These are phyloP conservation scores for Neotoma lepida DNA, from an alignment of 2,113 vertebrate genomes.

Conservation along the genomic window DNA sequence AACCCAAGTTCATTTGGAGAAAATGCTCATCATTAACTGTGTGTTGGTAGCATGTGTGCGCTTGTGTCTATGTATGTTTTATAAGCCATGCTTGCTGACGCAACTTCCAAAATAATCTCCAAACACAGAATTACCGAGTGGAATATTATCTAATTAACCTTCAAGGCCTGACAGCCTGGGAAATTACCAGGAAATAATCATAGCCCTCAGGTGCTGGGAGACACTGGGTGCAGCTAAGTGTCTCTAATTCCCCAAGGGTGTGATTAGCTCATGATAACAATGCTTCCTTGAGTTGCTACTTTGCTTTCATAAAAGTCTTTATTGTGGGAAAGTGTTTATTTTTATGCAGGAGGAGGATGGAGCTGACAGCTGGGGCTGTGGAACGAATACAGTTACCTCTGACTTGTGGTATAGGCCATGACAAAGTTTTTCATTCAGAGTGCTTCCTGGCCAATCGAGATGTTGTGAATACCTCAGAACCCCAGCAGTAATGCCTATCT, in stretches of 20 bases:
- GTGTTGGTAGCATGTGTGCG: conserved; percentile 71
- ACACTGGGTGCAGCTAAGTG: conserved; percentile 84
- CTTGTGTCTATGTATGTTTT: conserved; percentile 67
- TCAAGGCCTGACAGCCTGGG: conserved; percentile 83
- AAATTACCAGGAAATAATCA: conserved; percentile 86
- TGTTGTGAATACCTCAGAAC: conserved; percentile 51
- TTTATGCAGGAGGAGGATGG: conserved; percentile 84
- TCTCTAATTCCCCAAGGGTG: conserved; percentile 86
- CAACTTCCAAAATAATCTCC: conserved; percentile 85
- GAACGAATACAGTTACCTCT: conserved; percentile 80
- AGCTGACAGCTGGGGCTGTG: conserved; percentile 85
- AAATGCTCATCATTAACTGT: conserved; percentile 85
- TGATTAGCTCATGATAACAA: conserved; percentile 88
- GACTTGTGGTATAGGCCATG: conserved; percentile 63
- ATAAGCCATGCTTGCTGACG: conserved; percentile 81
- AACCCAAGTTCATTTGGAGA: conserved; percentile 79
- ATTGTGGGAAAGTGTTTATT: conserved; percentile 87
- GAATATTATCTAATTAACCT: conserved; percentile 88
- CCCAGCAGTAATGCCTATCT: conserved; percentile 75
- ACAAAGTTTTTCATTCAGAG: conserved; percentile 79
- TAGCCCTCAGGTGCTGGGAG: conserved; percentile 83
- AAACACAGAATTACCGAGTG: conserved; percentile 82
- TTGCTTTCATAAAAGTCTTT: conserved; percentile 87
- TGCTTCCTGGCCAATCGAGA: conserved; percentile 72
- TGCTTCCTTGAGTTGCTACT: conserved; percentile 86